These are phyloP conservation scores for Pangasianodon gigas DNA, from an alignment of 2,113 vertebrate genomes.

Conservation along the genomic window DNA sequence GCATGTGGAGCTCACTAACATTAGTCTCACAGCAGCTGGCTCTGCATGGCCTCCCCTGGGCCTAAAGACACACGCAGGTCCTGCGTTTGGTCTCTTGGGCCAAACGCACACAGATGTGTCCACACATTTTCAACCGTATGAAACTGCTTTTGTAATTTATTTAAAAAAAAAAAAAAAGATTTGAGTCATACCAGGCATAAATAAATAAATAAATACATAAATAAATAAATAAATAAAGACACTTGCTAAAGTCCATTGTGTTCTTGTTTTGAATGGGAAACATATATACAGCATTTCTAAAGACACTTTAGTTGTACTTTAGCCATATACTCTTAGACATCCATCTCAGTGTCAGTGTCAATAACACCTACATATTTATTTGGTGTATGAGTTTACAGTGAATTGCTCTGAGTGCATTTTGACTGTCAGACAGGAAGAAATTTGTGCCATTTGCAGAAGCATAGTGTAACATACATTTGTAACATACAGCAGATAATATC, in stretches of 20 bases:
- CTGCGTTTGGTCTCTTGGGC: conserved; percentile 11
- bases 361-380: background rate
- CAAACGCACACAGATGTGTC: conserved; percentile 34
- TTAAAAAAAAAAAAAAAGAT: too few relatives aligned
- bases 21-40: conserved; percentile 27
- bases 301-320: background rate
- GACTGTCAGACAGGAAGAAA: background rate
- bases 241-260: too few relatives aligned
- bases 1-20: conserved; percentile 56
- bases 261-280: background rate
- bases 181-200: too few relatives aligned
- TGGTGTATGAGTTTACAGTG: background rate
- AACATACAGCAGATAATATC: background rate
- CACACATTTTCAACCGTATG: background rate
- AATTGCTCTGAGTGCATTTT: background rate
- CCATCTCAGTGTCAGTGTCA: background rate
- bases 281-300: background rate
- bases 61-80: conserved; percentile 18
- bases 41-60: conserved; percentile 29
- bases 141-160: background rate
- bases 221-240: background rate
- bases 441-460: background rate
- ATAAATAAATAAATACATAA: background rate
- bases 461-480: background rate
- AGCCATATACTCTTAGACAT: background rate